Conservation (phyloP, 2,113 vertebrate genomes). For the Platysteira castanea region DNA sequence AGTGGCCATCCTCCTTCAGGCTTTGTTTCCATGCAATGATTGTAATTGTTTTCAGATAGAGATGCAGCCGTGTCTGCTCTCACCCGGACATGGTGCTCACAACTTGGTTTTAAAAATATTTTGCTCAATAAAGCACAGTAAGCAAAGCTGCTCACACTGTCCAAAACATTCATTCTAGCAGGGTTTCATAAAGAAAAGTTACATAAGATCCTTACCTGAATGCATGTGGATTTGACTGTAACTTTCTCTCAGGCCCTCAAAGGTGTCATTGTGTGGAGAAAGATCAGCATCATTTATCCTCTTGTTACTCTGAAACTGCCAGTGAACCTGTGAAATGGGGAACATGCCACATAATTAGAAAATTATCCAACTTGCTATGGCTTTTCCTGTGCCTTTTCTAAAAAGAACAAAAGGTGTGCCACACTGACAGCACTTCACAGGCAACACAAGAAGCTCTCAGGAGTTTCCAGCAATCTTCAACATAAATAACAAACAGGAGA, state of each 20-base stretch:
- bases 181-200: neutral
- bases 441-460: constrained; percentile 23
- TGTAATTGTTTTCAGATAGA: neutral
- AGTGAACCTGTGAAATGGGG: neutral
- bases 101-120: neutral
- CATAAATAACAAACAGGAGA: constrained; percentile 70
- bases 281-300: neutral
- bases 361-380: neutral
- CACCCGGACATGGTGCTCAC: neutral
- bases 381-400: constrained; percentile 17
- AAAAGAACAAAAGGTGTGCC: constrained; percentile 63
- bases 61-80: neutral
- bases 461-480: constrained; percentile 72
- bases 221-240: neutral
- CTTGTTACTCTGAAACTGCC: neutral
- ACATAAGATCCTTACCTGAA: neutral
- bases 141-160: neutral
- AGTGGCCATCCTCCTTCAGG: neutral
- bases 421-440: constrained; percentile 45
- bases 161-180: neutral
- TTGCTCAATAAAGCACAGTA: neutral
- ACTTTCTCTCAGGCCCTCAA: neutral
- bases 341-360: neutral
- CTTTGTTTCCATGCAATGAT: neutral
- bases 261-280: neutral